These are phyloP conservation scores for Coptodon rendalli DNA, from an alignment of 2,113 vertebrate genomes.

Conservation along the genomic window DNA sequence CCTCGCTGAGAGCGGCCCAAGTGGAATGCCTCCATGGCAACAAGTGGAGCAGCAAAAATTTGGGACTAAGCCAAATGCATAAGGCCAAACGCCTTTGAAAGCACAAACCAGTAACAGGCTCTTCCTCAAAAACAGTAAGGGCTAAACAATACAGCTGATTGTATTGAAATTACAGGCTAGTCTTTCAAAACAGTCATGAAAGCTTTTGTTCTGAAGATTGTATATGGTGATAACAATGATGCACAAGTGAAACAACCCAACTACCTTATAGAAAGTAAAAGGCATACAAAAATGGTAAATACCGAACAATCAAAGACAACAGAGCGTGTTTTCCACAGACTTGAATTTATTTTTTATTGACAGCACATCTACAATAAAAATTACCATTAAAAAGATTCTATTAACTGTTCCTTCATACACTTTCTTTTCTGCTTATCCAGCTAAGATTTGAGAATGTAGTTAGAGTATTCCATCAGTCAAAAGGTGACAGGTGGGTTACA, in stretches of 20 bases:
- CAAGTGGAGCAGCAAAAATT: constrained; percentile 48
- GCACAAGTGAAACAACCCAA: background rate
- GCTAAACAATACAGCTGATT: background rate
- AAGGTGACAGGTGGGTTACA: background rate
- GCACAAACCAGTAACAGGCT: background rate
- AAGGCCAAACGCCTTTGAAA: constrained; percentile 4
- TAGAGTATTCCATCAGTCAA: background rate
- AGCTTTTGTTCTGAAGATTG: background rate
- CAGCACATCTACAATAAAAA: background rate
- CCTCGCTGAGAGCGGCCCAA: constrained; percentile 21
- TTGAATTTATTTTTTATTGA: background rate
- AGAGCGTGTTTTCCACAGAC: background rate
- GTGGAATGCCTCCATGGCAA: constrained; percentile 60
- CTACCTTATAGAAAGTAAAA: background rate
- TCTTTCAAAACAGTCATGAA: background rate
- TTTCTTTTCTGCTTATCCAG: background rate
- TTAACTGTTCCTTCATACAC: background rate
- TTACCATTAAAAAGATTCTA: background rate
- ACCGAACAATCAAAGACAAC: background rate
- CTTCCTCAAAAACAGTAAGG: background rate
- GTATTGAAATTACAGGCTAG: background rate
- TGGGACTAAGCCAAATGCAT: constrained; percentile 44
- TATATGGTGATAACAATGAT: background rate
- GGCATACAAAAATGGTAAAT: background rate
- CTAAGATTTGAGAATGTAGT: background rate